Evolutionary conservation across 2,113 vertebrate species (phyloP).

Genomic region (Rhea americana): DNA sequence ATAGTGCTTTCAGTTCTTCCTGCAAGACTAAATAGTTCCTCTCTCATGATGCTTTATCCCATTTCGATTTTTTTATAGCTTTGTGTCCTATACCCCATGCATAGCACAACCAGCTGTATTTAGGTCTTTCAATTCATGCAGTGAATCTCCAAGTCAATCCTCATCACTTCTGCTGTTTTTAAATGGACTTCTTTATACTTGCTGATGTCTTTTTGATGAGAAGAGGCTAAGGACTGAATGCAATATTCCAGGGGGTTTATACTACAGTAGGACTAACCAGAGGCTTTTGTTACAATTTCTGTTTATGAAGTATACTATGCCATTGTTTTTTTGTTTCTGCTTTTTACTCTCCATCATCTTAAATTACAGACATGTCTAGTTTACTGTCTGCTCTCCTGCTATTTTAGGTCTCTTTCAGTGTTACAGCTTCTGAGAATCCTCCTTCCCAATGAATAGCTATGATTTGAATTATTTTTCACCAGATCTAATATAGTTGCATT

Average conservation of each 20-base stretch:
- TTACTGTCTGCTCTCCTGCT: not conserved
- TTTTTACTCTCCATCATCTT: not conserved
- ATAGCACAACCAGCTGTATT: not conserved
- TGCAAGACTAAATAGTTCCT: not conserved
- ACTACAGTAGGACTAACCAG: not conserved
- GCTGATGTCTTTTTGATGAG: not conserved
- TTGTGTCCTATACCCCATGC: accelerated
- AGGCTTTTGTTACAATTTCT: slow-evolving; percentile 24
- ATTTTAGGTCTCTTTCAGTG: not conserved
- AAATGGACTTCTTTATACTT: not conserved
- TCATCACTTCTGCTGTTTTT: not conserved
- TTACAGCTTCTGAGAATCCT: not conserved
- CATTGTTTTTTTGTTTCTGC: slow-evolving; percentile 4
- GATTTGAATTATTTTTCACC: not conserved
- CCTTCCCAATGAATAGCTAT: not conserved
- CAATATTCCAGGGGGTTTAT: not conserved
- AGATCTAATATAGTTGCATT: not conserved
- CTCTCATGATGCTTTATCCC: not conserved
- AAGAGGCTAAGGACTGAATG: not conserved
- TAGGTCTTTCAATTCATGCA: not conserved
- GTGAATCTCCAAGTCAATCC: not conserved
- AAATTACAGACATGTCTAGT: slow-evolving; percentile 7
- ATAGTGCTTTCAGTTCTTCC: not conserved
- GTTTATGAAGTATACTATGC: not conserved
- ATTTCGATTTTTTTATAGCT: not conserved